Base-by-base conservation (phyloP, 2,113 vertebrate species). In the Polypterus bichir region DNA sequence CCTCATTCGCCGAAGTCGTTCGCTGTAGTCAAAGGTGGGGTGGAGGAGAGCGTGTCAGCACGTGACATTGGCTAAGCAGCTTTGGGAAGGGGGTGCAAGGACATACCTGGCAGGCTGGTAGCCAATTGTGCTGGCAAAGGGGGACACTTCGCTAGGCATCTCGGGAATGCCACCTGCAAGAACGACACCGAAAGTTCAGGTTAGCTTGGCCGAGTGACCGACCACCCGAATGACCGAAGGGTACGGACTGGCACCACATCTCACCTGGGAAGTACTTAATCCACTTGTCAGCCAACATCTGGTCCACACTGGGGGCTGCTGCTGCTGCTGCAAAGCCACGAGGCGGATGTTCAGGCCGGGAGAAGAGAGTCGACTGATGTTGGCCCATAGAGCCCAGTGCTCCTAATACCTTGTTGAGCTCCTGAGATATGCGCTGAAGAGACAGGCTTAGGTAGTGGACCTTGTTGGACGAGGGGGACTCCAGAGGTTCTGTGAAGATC, bases 201-300 rank as follows among this genome's bases (percentile, higher is more conserved):
- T 5, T 48, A 60, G 47, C n/a, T n/a, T n/a, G n/a, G n/a, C n/a
- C n/a, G n/a, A n/a, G n/a, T n/a, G n/a, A n/a, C n/a, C n/a, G n/a
- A n/a, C n/a, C n/a, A n/a, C n/a, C n/a, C n/a, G 4, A 3, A 44
- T 5, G 4, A 4, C 1, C 10, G 5, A 60, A 62, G 5, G 1
- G 45, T 46, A 1, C 0, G 0, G 1, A 2, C 10, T 53, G 1
- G 0, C 5, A 46, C 5, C 9, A 44, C 44, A 27, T n/a, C 80
- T 55, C 60, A 94, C 94, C 79, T 54, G 92, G 88, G 64, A 91
- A 89, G 59, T 89, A 89, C 61, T 79, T 91, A 71, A 3, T 84
- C 87, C 87, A 94, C 3, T 84, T 84, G 69, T 88, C 86, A 66
- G 72, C 56, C 64, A 91, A 66, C 27, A 83, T 56, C 52, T 70